Conservation (phyloP, 2,888 invertebrate genomes). For the Stramonita haemastoma region DNA sequence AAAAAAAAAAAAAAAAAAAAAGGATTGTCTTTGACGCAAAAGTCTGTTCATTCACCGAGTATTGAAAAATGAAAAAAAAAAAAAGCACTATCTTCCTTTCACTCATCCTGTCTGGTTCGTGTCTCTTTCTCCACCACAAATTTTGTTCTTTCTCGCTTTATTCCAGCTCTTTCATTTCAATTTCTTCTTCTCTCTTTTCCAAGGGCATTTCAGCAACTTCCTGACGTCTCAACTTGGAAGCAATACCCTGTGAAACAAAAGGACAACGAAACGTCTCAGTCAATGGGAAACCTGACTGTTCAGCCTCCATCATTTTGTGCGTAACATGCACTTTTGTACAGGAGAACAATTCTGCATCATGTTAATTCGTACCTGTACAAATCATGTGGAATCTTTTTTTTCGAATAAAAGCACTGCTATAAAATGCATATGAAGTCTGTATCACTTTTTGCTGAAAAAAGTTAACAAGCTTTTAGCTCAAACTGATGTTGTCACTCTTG, state of each 20-base stretch:
- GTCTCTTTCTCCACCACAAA: too few relatives aligned
- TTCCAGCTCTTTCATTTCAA: not conserved
- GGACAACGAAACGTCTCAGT: not conserved
- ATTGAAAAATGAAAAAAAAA: too few relatives aligned
- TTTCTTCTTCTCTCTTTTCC: constrained; percentile 10
- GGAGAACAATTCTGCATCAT: too few relatives aligned
- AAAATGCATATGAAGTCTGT: too few relatives aligned
- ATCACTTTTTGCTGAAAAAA: not conserved
- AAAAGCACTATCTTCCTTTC: too few relatives aligned
- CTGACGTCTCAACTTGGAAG: not conserved
- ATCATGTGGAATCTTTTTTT: too few relatives aligned
- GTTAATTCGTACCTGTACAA: too few relatives aligned
- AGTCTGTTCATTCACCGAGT: not conserved
- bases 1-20: not conserved
- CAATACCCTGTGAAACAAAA: not conserved
- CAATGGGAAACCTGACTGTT: not conserved
- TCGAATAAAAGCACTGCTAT: too few relatives aligned
- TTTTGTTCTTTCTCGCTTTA: not conserved
- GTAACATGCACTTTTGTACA: not conserved
- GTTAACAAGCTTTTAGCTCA: too few relatives aligned
- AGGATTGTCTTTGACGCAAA: not conserved
- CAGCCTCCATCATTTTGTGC: not conserved
- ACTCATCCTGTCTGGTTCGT: too few relatives aligned
- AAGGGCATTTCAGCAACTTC: not conserved
- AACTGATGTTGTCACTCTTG: too few relatives aligned